These are phyloP conservation scores for Phodopus roborovskii DNA, from an alignment of 2,113 vertebrate species.

Conservation along the genomic window DNA sequence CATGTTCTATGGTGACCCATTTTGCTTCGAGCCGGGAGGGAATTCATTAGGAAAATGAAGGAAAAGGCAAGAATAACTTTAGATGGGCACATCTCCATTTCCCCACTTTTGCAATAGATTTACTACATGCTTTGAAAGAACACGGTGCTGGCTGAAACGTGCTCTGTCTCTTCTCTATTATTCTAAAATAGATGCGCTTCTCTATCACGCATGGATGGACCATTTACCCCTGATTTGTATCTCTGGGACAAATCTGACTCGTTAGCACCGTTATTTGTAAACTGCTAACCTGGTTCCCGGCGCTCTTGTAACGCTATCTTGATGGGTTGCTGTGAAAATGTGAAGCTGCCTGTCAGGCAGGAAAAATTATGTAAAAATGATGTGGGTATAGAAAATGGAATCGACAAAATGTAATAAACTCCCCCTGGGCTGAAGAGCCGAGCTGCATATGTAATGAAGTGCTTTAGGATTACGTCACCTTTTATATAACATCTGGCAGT, in stretches of 20 bases:
- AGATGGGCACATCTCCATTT: constrained; percentile 66
- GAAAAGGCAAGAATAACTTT: constrained; percentile 75
- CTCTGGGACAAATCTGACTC: constrained; percentile 80
- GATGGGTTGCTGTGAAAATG: constrained; percentile 84
- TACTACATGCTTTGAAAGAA: constrained; percentile 66
- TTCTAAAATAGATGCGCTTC: constrained; percentile 84
- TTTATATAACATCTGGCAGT: constrained; percentile 89
- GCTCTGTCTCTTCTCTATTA: constrained; percentile 71
- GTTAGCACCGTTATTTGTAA: constrained; percentile 86
- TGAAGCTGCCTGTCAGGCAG: constrained; percentile 86
- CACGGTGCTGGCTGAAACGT: constrained; percentile 68
- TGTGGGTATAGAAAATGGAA: constrained; percentile 86
- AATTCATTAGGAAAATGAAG: constrained; percentile 79
- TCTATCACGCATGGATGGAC: constrained; percentile 74
- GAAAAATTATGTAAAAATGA: constrained; percentile 89
- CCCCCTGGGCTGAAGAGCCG: constrained; percentile 84
- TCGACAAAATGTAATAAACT: constrained; percentile 89
- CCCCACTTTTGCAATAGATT: constrained; percentile 73
- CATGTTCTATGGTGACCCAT: constrained; percentile 76
- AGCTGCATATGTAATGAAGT: constrained; percentile 88
- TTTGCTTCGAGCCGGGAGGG: constrained; percentile 68
- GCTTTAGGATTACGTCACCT: constrained; percentile 87
- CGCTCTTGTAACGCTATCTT: constrained; percentile 82
- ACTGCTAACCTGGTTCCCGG: constrained; percentile 84
- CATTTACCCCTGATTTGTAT: constrained; percentile 77